Conservation (phyloP, 2,888 invertebrate species). For the Deilephila porcellus region DNA sequence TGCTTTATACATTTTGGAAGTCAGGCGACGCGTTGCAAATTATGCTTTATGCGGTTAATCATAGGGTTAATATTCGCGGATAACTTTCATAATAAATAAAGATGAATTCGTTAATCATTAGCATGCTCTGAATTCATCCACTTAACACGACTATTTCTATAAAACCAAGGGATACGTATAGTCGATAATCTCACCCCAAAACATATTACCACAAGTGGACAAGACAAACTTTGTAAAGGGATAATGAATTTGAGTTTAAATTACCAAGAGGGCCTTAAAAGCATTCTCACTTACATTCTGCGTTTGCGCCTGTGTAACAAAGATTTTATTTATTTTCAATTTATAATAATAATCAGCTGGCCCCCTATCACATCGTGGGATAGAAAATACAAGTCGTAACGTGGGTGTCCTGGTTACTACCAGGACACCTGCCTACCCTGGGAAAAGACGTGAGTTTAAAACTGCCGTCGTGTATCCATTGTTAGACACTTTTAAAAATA, state of each 20-base stretch:
- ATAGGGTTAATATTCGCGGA: background rate
- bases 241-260: background rate
- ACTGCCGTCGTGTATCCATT: background rate
- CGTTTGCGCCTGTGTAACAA: slow-evolving; percentile 16
- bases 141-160: background rate
- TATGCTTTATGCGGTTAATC: background rate
- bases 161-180: background rate
- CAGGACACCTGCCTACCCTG: no score
- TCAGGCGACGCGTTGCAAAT: slow-evolving; percentile 16
- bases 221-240: background rate
- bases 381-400: no score
- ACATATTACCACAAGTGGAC: background rate
- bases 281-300: slow-evolving; percentile 10
- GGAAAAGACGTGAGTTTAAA: no score
- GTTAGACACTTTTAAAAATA: background rate
- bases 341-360: background rate
- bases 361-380: no score
- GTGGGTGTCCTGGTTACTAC: no score
- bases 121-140: background rate
- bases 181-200: background rate
- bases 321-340: background rate
- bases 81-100: background rate
- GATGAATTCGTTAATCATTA: background rate
- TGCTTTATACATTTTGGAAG: slow-evolving; percentile 35
- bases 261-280: background rate